Base-by-base conservation (phyloP, 1,140 invertebrate genomes). In the Drosophila nigrodunni region DNA sequence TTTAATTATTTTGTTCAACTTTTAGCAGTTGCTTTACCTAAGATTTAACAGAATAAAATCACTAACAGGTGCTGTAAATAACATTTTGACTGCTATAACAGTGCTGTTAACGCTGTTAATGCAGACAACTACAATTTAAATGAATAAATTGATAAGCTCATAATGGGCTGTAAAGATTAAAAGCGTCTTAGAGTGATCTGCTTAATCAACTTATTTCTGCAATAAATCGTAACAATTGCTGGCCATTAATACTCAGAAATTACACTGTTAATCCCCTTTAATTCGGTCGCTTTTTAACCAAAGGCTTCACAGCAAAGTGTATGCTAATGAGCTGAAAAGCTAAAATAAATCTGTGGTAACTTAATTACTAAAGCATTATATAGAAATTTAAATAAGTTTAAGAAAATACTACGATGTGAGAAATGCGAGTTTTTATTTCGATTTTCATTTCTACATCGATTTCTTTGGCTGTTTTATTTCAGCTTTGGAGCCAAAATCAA, bases 401-500 rank as follows among this genome's bases (percentile, higher is more conserved):
- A 5, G 25, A 30, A 30, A 18, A 34, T 3, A 11, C 11, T 34
- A 7, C 6, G 11, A 37, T 21, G 7, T 37, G 34, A 25, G 43
- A 13, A 21, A 10, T 58, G 9, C 7, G 0, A 37, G 35, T 11
- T 57, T 41, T 34, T 7, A 50, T 15, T 64, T 64, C n/a, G 18
- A 50, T 39, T 64, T 64, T 0, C 5, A 2, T 43, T 43, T 43
- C 41, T 5, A n/a, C 5, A 13, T 43, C 37, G 54, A 57, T 41
- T 41, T 57, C 13, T 35, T 21, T 18, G 30, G 41, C 15, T 44
- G 41, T 52, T 52, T 37, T 34, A 37, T n/a, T 52, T 69, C 4
- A 13, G n/a, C 62, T 62, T 7, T 18, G 21, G 57, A 78, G 85
- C 69, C 80, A 71, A 85, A 88, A 85, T 88, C 85, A 85, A 89